Conservation (phyloP, 2,113 vertebrate species). For the Acinonyx jubatus region DNA sequence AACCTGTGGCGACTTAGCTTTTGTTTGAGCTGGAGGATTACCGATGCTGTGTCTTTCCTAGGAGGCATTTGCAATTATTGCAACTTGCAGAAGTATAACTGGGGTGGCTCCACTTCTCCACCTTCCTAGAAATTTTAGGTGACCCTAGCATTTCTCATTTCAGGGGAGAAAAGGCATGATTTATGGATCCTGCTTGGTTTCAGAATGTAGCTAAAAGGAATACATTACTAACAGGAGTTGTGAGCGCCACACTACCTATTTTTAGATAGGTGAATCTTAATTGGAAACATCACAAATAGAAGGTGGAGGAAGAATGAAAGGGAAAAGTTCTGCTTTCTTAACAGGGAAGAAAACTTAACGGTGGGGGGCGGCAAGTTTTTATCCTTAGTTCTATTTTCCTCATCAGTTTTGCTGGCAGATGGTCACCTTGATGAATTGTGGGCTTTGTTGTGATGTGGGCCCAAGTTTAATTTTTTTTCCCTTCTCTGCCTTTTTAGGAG, state of each 20-base stretch:
- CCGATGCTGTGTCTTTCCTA: not conserved
- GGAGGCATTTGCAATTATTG: constrained; percentile 57
- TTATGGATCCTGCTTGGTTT: constrained; percentile 67
- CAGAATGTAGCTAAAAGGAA: constrained; percentile 58
- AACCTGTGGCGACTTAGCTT: not conserved
- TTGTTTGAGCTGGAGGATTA: constrained; percentile 16
- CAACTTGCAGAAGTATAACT: constrained; percentile 57
- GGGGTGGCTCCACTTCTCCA: constrained; percentile 38
- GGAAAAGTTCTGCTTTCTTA: constrained; percentile 37
- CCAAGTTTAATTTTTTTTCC: not conserved
- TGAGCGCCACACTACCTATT: constrained; percentile 40
- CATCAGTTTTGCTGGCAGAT: constrained; percentile 35
- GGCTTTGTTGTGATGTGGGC: not conserved
- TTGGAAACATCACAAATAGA: constrained; percentile 64
- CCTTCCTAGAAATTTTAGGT: constrained; percentile 70
- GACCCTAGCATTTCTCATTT: constrained; percentile 74
- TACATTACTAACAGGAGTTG: constrained; percentile 41
- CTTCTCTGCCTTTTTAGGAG: constrained; percentile 44
- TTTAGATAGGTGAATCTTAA: constrained; percentile 70
- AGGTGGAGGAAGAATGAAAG: constrained; percentile 44
- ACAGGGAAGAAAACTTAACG: not conserved
- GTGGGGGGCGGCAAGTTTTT: not conserved
- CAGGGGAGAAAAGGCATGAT: constrained; percentile 63
- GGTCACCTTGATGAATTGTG: constrained; percentile 53
- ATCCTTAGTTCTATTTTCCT: constrained; percentile 28